phyloP scores from a whole-genome alignment of 2,113 vertebrate species.

The Saimiri boliviensis region DNA sequence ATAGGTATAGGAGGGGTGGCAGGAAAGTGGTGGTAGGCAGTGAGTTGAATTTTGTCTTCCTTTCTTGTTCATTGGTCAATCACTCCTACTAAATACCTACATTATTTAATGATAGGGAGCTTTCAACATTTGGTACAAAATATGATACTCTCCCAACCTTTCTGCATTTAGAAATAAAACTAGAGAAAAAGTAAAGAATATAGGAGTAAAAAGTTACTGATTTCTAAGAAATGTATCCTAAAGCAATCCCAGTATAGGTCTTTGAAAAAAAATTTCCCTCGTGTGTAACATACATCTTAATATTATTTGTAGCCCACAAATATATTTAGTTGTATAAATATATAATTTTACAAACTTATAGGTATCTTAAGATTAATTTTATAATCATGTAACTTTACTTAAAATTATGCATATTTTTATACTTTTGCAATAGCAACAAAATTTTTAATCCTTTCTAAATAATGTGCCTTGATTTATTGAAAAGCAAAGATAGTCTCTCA shows the following conservation, averaged over 20 bases:
- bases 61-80: not conserved
- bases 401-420: not conserved
- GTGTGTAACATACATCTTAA: not conserved
- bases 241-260: not conserved
- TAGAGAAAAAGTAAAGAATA: not conserved
- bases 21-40: not conserved
- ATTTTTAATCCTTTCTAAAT: not conserved
- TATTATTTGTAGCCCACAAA: not conserved
- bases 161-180: not conserved
- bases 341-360: not conserved
- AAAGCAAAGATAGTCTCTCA: not conserved
- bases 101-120: not conserved
- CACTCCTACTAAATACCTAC: not conserved
- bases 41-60: not conserved
- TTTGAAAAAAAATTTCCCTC: not conserved
- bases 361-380: not conserved
- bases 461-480: not conserved
- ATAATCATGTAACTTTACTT: not conserved
- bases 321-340: not conserved
- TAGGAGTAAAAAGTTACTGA: not conserved
- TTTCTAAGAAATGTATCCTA: not conserved
- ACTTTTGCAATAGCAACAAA: not conserved
- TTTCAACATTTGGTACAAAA: not conserved
- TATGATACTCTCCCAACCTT: not conserved
- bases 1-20: not conserved